Base-by-base conservation (phyloP, 2,113 vertebrate genomes). In the Onychostoma macrolepis region DNA sequence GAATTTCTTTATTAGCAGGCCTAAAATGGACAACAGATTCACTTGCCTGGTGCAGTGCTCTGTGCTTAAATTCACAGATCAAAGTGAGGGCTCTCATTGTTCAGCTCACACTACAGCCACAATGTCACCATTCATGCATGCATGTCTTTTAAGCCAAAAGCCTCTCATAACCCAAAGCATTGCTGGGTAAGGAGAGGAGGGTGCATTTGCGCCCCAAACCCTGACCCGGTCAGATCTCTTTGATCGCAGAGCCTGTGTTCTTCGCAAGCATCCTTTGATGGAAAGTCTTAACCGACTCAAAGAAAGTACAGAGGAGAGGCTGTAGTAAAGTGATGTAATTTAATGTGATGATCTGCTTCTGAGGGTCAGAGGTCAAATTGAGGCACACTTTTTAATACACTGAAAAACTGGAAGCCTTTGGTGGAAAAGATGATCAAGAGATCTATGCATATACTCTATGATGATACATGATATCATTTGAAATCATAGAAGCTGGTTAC, bases 321-420 rank as follows among this genome's bases (percentile, higher is more conserved):
- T 50, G 78, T 6, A 69, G 86, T 85, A 69, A 75, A 89, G 76
- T 84, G 87, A 90, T 90, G 90, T 6, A 48, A 83, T 92, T 90
- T 91, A 93, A 94, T 94, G 92, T 93, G 92, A 92, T 92, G 93
- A 93, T 92, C 92, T 89, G 90, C 79, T 86, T 88, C 71, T 61
- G 81, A 28, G 88, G 92, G 92, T 92, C 91, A 94, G 84, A 92
- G 92, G 79, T 89, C 89, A 92, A 78, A 86, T 61, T 50, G 61
- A 82, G 87, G 91, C 91, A 91, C 90, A 85, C 89, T 15, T 91
- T 86, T 33, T 85, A 80, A 76, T 84, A 36, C 79, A 58, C 83
- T 82, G 65, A 85, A 83, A 78, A 21, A 8, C 69, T n/a, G 21
- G 30, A 58, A 88, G 56, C 36, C 8, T 74, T 67, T 75, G 24